Evolutionary conservation across 2,888 invertebrate genomes (phyloP).

Genomic region (Drosophila algonquin): DNA sequence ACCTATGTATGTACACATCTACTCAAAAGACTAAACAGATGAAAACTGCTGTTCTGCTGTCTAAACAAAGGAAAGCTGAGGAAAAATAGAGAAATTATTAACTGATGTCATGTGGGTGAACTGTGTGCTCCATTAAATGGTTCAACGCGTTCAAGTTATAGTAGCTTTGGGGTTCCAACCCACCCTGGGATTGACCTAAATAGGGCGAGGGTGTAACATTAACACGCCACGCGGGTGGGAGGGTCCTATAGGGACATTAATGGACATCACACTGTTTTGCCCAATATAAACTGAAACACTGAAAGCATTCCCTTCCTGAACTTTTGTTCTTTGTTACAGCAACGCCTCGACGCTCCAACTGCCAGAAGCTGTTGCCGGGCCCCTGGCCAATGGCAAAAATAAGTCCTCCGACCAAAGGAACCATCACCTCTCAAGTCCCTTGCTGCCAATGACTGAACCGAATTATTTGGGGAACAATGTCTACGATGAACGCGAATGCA

Average conservation of each 20-base stretch:
- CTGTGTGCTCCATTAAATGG: constrained; percentile 7
- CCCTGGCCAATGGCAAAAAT: constrained; percentile 57
- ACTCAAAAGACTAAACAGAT: not conserved
- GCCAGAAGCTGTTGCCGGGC: constrained; percentile 47
- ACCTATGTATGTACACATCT: too few relatives aligned
- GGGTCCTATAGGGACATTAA: constrained; percentile 19
- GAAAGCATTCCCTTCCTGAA: constrained; percentile 8
- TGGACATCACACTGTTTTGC: constrained; percentile 12
- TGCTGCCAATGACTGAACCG: constrained; percentile 77
- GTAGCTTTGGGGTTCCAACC: constrained; percentile 6
- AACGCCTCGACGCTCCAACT: constrained; percentile 65
- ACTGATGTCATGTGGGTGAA: constrained; percentile 20
- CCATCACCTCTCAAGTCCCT: constrained; percentile 40
- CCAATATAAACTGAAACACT: constrained; percentile 1
- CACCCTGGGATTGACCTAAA: constrained; percentile 29
- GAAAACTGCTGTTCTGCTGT: not conserved
- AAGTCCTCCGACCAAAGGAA: constrained; percentile 30
- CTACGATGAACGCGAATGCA: constrained; percentile 73
- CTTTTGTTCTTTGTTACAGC: constrained; percentile 38
- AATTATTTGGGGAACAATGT: constrained; percentile 37
- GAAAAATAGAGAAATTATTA: constrained; percentile 7
- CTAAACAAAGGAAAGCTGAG: not conserved
- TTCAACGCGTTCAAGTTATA: constrained; percentile 23
- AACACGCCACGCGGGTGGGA: constrained; percentile 2
- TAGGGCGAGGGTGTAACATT: constrained; percentile 1